Base-by-base conservation (phyloP, 2,888 invertebrate species). In the Lasioglossum pauxillum region DNA sequence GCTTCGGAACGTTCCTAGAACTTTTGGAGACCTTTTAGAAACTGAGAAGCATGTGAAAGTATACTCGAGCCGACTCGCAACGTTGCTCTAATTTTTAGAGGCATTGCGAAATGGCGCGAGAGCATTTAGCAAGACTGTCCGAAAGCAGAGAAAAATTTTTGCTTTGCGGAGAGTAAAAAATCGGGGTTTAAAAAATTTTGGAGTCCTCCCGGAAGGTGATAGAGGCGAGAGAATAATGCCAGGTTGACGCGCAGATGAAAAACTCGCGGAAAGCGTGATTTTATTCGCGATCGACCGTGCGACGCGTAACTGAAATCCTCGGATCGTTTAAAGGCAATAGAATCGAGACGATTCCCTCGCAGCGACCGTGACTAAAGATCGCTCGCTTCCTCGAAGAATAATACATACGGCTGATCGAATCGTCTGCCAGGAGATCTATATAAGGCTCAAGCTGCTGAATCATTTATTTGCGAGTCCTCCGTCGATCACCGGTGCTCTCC, bases 371-470 rank as follows among this genome's bases (percentile, higher is more conserved):
- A 81, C 71, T 72, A 44, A 81, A 64, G 49, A 27, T 14, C 35
- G 44, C 2, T 14, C n/a, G 7, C 44, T 57, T 74, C 46, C 57
- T 69, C 8, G 27, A 35, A 5, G 64, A 44, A 77, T 75, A 76
- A 81, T 53, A 67, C 69, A 38, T 67, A 67, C 69, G 31, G 16
- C 38, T 38, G 73, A 69, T 77, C 69, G 57, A 75, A 72, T 44
- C 53, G 7, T 19, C 60, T 57, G 75, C 41, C 71, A 4, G 44
- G 10, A 38, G 69, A 74, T 78, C 73, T 57, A 16, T 46, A 72
- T 23, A 38, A 67, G 57, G 46, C 57, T 46, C 77, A 41, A 79
- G 71, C n/a, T 64, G 86, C 72, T 75, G 86, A 86, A 84, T 86
- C 86, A 81, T 78, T 84, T 80, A 41, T 78, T 84, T 80, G 35